Evolutionary conservation across 2,888 invertebrate species (phyloP).

Genomic region (Lithosia quadra): DNA sequence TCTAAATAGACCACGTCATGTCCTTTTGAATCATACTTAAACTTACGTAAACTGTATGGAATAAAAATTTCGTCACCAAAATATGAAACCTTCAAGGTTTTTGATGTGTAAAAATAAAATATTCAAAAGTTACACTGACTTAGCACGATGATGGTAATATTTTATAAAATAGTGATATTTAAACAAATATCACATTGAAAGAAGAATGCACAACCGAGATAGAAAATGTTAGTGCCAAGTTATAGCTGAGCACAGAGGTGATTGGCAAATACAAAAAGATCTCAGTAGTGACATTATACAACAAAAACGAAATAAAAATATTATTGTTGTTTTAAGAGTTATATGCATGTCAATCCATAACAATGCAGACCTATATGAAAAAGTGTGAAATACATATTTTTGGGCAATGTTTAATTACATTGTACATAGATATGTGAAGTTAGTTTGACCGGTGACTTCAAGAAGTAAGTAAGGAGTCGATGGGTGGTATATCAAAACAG

Average conservation of each 20-base stretch:
- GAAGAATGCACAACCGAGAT: neutral
- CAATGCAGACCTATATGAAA: neutral
- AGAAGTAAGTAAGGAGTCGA: conserved; percentile 56
- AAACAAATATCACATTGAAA: neutral
- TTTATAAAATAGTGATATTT: too few relatives aligned
- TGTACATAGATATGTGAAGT: conserved; percentile 21
- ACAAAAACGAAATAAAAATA: neutral
- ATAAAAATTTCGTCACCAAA: neutral
- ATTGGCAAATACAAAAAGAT: neutral
- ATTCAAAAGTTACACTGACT: neutral
- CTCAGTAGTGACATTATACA: neutral
- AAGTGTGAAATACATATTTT: neutral
- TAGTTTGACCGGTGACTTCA: conserved; percentile 26
- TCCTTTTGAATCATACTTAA: too few relatives aligned
- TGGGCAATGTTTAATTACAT: neutral
- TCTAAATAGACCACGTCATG: too few relatives aligned
- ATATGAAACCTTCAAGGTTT: neutral
- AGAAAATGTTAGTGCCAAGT: neutral
- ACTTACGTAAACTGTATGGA: too few relatives aligned
- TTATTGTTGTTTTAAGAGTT: neutral
- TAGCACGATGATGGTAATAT: too few relatives aligned
- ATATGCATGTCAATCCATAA: neutral
- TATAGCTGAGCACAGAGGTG: neutral
- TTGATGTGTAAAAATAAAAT: neutral
- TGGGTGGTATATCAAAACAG: conserved; percentile 69